Percentiles rank a stretch among this genome's conserved stretches.
Conservation (phyloP, 2,888 invertebrate genomes). For the Hololepta plana region DNA sequence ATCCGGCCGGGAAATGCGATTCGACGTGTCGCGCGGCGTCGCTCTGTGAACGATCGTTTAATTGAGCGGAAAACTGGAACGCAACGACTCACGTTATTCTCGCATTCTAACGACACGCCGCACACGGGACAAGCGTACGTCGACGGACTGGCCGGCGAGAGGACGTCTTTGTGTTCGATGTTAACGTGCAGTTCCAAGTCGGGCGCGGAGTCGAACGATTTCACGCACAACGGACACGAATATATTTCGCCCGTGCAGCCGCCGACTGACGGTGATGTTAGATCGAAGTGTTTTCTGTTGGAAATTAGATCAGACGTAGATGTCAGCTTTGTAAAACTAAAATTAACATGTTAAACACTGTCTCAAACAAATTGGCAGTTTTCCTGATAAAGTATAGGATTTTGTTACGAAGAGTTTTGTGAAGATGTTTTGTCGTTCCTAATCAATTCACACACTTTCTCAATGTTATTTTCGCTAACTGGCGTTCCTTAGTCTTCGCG, state of each 20-base stretch:
- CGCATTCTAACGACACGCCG: slow-evolving; percentile 27
- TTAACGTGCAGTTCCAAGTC: slow-evolving; percentile 75
- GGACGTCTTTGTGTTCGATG: slow-evolving; percentile 64
- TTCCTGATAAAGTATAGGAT: too few relatives aligned
- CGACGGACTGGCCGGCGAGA: slow-evolving; percentile 36
- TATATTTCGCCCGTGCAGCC: slow-evolving; percentile 34
- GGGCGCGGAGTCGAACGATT: slow-evolving; percentile 50
- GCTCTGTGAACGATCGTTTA: slow-evolving; percentile 19
- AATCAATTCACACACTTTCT: too few relatives aligned
- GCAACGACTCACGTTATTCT: slow-evolving; percentile 13
- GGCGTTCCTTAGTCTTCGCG: too few relatives aligned
- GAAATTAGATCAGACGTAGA: too few relatives aligned
- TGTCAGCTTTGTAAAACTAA: too few relatives aligned
- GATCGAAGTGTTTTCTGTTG: slow-evolving; percentile 64
- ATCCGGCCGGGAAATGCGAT: slow-evolving; percentile 52
- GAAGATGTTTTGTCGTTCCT: too few relatives aligned
- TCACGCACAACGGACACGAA: slow-evolving; percentile 64
- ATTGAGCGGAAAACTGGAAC: slow-evolving; percentile 11
- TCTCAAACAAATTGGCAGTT: too few relatives aligned
- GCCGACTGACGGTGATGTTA: slow-evolving; percentile 51
- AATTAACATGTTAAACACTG: too few relatives aligned
- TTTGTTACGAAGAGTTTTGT: too few relatives aligned
- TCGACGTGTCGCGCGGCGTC: slow-evolving; percentile 66
- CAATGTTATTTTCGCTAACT: too few relatives aligned
- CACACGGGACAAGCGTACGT: slow-evolving; percentile 27